Conservation (phyloP, 2,888 invertebrate genomes). For the Andricus quercusramuli region DNA sequence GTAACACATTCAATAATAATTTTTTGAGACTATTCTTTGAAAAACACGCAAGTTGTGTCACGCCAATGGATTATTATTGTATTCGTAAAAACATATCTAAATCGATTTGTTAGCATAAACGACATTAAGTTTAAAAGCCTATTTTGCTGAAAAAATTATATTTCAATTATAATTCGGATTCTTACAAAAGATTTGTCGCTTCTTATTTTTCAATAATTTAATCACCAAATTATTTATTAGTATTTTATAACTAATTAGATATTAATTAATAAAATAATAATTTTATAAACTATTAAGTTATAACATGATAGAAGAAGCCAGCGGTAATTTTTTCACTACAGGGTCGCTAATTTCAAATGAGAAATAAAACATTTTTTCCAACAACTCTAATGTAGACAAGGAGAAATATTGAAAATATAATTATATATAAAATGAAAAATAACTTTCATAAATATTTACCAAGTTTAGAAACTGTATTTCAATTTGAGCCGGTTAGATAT, state of each 20-base stretch:
- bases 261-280: too few species aligned
- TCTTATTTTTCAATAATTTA: not conserved
- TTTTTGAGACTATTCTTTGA: not conserved
- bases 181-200: not conserved
- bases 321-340: too few species aligned
- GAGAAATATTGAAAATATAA: too few species aligned
- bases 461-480: too few species aligned
- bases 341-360: too few species aligned
- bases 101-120: conserved; percentile 22
- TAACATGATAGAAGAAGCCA: too few species aligned
- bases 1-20: conserved; percentile 24
- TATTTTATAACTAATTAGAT: not conserved
- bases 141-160: not conserved
- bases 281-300: too few species aligned
- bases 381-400: too few species aligned
- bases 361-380: too few species aligned
- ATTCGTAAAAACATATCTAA: not conserved
- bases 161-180: not conserved
- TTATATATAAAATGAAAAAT: too few species aligned
- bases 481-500: too few species aligned
- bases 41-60: conserved; percentile 36
- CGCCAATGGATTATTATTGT: conserved; percentile 14
- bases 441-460: too few species aligned
- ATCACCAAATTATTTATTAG: not conserved
- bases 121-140: not conserved